Conservation (phyloP, 2,888 invertebrate genomes). For the Cryptocephalus moraei region DNA sequence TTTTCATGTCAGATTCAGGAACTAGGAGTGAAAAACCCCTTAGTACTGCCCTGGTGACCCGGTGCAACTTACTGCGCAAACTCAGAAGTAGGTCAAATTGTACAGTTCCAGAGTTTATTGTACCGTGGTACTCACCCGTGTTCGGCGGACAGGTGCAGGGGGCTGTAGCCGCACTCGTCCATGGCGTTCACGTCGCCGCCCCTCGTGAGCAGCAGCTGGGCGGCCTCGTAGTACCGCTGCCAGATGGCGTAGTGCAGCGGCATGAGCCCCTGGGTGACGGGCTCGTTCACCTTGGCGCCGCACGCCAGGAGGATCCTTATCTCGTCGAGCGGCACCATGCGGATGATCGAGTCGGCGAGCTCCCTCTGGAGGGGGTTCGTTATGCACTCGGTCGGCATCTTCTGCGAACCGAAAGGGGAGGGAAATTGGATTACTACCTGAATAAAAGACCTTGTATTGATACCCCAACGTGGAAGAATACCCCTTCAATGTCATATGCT, state of each 20-base stretch:
- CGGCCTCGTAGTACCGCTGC: conserved; percentile 73
- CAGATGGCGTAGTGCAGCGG: conserved; percentile 90
- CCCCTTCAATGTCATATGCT: too few relatives aligned
- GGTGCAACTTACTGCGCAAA: too few relatives aligned
- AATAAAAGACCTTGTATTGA: too few relatives aligned
- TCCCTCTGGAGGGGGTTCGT: conserved; percentile 71
- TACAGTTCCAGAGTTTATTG: too few relatives aligned
- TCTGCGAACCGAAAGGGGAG: conserved; percentile 16
- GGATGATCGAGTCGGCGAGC: conserved; percentile 82
- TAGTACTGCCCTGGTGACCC: too few relatives aligned
- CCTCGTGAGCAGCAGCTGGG: conserved; percentile 66
- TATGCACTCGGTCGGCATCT: conserved; percentile 67
- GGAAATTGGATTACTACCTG: too few relatives aligned
- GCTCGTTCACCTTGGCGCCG: conserved; percentile 75
- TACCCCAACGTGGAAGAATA: too few relatives aligned
- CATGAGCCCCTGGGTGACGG: conserved; percentile 76
- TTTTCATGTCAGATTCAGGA: too few relatives aligned
- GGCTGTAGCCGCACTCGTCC: conserved; percentile 86
- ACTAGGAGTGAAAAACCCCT: too few relatives aligned
- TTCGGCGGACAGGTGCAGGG: conserved; percentile 83
- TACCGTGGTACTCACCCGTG: conserved; percentile 50
- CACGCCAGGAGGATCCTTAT: conserved; percentile 75
- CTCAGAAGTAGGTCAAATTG: too few relatives aligned
- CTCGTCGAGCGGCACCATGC: conserved; percentile 79
- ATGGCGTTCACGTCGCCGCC: conserved; percentile 74